Evolutionary conservation across 2,797 vertebrate species (phyloP), one percentile per base, ranked within the genome.

Genomic region (Fringilla coelebs): DNA sequence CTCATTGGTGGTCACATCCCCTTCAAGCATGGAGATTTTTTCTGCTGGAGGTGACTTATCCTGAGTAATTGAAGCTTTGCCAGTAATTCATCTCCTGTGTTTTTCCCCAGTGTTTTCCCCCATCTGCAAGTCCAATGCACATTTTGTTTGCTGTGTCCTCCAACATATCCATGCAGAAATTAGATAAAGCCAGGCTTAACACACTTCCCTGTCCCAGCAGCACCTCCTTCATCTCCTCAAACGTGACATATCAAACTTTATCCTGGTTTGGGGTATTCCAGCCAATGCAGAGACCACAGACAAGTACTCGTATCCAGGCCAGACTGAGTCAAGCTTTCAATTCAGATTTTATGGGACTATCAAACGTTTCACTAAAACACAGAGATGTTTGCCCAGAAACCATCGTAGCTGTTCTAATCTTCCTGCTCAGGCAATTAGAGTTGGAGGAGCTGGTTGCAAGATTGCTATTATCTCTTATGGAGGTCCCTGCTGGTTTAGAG

Each of bases 251-350:
- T 74, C 7, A 6, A 66, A 67, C 38, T 86, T 88, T 43, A 57
- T 79, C 79, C 85, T 68, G n/a, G 10, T 77, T 89, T 68, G 29
- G 34, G 38, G 15, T 38, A 32, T 7, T 71, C 86, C 73, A 92
- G 86, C 71, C 84, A 95, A 41, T 0, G 17, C 62, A 66, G 52
- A 90, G 74, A 82, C 74, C 79, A 62, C 91, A 94, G 88, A 62
- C 60, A 80, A 85, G 84, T 34, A 7, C 49, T 83, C 79, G 25
- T 5, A 75, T 78, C 73, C 88, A 93, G 72, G 28, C 63, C 89
- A 96, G 91, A 70, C 4, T 31, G 38, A 89, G 75, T 51, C 68
- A 87, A 73, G 82, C 86, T 89, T 93, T 93, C 87, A 88, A 90
- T 83, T 26, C 20, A 46, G 76, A 29, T 94, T 88, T 94, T 92